Percentiles rank a stretch among this genome's conserved stretches.
These are phyloP conservation scores for Montipora sp. DNA, from an alignment of 64 coral and sea anemone genomes.

Conservation along the genomic window DNA sequence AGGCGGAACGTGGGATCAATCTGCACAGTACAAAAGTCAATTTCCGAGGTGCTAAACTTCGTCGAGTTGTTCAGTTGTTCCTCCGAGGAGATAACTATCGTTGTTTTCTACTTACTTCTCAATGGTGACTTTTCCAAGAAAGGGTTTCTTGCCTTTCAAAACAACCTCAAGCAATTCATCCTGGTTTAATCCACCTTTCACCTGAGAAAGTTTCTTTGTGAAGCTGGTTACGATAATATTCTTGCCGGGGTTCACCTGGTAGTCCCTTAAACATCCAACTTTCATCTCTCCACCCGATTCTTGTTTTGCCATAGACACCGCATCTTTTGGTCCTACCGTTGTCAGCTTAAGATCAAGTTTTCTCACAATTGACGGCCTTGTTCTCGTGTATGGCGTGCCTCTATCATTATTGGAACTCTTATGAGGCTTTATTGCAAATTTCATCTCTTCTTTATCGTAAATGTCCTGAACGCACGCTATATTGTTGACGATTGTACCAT, in stretches of 20 bases:
- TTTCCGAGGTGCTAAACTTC: constrained; percentile 47
- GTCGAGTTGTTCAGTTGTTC: constrained; percentile 35
- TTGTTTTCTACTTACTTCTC: constrained; percentile 10
- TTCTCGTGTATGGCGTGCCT: too few species aligned
- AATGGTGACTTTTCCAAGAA: constrained; percentile 32
- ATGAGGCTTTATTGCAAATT: too few species aligned
- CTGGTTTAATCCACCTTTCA: constrained; percentile 20
- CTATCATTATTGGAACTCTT: too few species aligned
- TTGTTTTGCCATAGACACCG: too few species aligned
- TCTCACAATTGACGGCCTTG: too few species aligned
- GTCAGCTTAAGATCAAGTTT: too few species aligned
- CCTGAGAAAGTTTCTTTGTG: background rate
- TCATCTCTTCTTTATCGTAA: too few species aligned
- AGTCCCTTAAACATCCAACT: constrained; percentile 26
- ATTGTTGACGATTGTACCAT: background rate
- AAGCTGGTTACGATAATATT: constrained; percentile 24
- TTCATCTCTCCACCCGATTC: background rate
- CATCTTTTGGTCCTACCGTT: too few species aligned
- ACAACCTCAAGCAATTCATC: constrained; percentile 25
- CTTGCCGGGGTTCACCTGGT: constrained; percentile 6
- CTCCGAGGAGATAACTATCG: background rate
- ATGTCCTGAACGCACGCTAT: too few species aligned
- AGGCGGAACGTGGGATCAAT: constrained; percentile 38
- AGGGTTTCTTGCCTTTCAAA: background rate
- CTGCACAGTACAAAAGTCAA: constrained; percentile 57